A percentile compares a stretch with the other conserved stretches of the same genome.
Conservation (phyloP, 2,888 invertebrate species). For the Ceramica pisi region DNA sequence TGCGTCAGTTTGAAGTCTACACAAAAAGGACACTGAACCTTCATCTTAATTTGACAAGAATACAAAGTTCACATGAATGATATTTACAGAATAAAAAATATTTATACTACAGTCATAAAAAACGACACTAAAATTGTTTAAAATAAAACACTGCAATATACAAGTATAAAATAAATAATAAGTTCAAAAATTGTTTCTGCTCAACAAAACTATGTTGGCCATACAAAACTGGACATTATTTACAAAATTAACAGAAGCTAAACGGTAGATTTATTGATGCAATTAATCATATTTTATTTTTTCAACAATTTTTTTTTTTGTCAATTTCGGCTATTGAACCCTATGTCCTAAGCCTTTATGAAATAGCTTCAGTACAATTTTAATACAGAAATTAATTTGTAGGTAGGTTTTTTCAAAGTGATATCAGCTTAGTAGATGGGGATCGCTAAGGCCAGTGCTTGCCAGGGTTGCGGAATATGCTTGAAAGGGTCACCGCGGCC, state of each 20-base stretch:
- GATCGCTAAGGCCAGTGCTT: no score
- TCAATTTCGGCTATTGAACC: background rate
- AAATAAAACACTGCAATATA: no score
- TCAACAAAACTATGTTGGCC: background rate
- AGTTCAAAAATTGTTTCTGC: no score
- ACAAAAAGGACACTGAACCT: background rate
- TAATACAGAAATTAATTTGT: background rate
- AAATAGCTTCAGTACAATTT: no score
- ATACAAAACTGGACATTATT: background rate
- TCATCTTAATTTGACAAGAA: slow-evolving; percentile 2
- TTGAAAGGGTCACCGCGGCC: no score
- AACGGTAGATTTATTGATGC: background rate
- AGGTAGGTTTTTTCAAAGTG: no score
- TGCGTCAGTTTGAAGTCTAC: background rate
- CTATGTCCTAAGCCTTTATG: no score
- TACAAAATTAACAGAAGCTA: background rate
- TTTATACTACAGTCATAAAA: no score
- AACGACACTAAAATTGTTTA: no score
- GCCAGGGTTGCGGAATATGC: no score
- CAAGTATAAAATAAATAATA: no score
- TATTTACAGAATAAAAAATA: background rate
- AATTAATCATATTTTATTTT: background rate
- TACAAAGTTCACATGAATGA: background rate
- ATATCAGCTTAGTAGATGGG: no score
- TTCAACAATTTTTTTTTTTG: background rate